Conservation (phyloP, 2,113 vertebrate species). For the Beaufortia kweichowensis region DNA sequence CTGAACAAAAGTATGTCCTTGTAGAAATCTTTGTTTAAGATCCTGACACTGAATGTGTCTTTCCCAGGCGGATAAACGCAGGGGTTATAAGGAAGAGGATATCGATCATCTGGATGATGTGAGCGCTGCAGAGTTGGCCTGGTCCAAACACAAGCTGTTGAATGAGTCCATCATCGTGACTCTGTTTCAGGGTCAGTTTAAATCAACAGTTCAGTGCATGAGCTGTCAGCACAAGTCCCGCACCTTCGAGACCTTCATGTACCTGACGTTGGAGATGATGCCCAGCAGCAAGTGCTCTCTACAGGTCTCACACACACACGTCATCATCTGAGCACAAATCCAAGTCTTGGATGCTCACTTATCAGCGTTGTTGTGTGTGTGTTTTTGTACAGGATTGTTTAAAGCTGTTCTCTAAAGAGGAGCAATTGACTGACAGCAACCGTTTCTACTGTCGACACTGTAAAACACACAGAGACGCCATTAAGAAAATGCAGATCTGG, state of each 20-base stretch:
- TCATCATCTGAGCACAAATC: background rate
- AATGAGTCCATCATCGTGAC: conserved; percentile 96
- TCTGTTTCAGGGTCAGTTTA: conserved; percentile 97
- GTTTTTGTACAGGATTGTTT: conserved; percentile 87
- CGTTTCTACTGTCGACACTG: conserved; percentile 96
- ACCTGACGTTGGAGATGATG: conserved; percentile 88
- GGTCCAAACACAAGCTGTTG: conserved; percentile 93
- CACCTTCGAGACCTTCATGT: conserved; percentile 98
- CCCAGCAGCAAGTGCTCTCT: conserved; percentile 92
- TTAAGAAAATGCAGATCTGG: conserved; percentile 99
- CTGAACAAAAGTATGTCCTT: no score
- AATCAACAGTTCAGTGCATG: conserved; percentile 95
- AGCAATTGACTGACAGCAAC: conserved; percentile 94
- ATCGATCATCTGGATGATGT: conserved; percentile 89
- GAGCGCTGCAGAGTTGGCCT: conserved; percentile 86
- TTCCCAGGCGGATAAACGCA: conserved; percentile 89
- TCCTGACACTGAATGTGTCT: no score
- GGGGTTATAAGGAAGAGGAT: conserved; percentile 92
- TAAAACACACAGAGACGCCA: conserved; percentile 89
- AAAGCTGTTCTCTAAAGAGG: conserved; percentile 95
- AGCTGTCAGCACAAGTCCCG: conserved; percentile 91
- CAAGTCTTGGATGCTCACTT: background rate
- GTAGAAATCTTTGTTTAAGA: no score
- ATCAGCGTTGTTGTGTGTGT: conserved; percentile 5
- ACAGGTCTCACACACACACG: conserved; percentile 77